Evolutionary conservation across 2,113 vertebrate species (phyloP).

Genomic region (Chamaetylas fuelleborni): DNA sequence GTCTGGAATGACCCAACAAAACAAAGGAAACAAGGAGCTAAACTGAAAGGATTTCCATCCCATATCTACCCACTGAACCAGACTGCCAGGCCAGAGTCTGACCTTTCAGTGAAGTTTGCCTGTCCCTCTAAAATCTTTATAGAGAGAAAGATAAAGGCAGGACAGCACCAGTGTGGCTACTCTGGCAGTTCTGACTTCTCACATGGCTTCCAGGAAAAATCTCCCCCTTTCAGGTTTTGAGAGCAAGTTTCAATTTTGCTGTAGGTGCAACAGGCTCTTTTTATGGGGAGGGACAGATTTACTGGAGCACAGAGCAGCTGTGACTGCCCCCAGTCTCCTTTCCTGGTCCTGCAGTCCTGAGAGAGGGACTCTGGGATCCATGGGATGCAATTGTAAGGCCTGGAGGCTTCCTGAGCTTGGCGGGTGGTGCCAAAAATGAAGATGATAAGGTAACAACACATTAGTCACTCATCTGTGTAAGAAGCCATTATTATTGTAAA

Average conservation of each 20-base stretch:
- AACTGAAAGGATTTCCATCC: neutral
- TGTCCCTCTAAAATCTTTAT: neutral
- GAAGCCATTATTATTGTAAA: neutral
- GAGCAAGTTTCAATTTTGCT: neutral
- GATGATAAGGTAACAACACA: neutral
- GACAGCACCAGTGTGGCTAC: neutral
- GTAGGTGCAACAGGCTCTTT: neutral
- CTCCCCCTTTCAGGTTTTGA: neutral
- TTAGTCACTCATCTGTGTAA: neutral
- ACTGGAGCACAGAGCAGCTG: neutral
- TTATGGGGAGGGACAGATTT: neutral
- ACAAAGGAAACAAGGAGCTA: neutral
- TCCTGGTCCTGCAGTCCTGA: neutral
- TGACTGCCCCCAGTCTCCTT: neutral
- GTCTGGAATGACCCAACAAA: neutral
- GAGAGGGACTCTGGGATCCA: no score
- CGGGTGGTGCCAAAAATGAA: neutral
- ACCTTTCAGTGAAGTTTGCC: neutral
- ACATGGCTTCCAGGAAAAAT: neutral
- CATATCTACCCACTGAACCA: neutral
- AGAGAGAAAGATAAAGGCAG: neutral
- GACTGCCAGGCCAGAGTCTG: neutral
- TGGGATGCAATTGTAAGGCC: neutral
- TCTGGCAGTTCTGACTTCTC: neutral
- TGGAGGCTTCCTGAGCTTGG: neutral